These are phyloP conservation scores for Mactra quadrangularis DNA, from an alignment of 1,140 invertebrate species.

Conservation along the genomic window DNA sequence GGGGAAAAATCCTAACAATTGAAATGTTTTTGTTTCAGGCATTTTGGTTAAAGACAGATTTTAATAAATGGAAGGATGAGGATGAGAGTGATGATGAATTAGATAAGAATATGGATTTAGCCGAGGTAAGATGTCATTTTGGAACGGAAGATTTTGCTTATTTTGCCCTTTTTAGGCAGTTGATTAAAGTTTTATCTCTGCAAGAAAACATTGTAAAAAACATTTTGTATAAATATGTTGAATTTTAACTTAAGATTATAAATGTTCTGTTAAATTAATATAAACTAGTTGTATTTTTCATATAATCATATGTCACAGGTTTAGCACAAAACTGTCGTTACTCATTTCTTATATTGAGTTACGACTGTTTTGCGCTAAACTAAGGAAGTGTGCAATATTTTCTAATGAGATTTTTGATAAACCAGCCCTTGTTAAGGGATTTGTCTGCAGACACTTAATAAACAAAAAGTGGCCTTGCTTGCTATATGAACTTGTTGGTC, in stretches of 20 bases:
- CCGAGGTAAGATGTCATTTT: constrained; percentile 88
- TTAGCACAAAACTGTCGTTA: too few species aligned
- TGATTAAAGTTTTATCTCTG: background rate
- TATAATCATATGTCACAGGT: too few species aligned
- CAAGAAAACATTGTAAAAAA: background rate
- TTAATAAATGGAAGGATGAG: constrained; percentile 98
- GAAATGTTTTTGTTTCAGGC: constrained; percentile 84
- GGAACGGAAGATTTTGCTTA: background rate
- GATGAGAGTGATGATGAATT: constrained; percentile 90
- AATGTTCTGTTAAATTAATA: background rate
- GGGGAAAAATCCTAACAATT: too few species aligned
- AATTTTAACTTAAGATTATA: background rate
- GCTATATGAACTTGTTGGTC: too few species aligned
- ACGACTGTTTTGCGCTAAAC: too few species aligned
- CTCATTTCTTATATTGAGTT: too few species aligned
- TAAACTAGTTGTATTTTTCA: too few species aligned
- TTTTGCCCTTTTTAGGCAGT: background rate
- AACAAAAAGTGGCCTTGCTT: too few species aligned
- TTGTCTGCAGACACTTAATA: too few species aligned
- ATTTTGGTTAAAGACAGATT: constrained; percentile 98
- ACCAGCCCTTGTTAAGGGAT: too few species aligned
- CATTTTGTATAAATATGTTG: background rate
- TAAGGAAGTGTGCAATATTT: too few species aligned
- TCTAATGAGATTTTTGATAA: too few species aligned
- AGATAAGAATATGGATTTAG: constrained; percentile 79